Percentiles rank a stretch among this genome's conserved stretches.
phyloP scores from a whole-genome alignment of 1,140 invertebrate species.

The Pachyrhynchus sulphureomaculatus region DNA sequence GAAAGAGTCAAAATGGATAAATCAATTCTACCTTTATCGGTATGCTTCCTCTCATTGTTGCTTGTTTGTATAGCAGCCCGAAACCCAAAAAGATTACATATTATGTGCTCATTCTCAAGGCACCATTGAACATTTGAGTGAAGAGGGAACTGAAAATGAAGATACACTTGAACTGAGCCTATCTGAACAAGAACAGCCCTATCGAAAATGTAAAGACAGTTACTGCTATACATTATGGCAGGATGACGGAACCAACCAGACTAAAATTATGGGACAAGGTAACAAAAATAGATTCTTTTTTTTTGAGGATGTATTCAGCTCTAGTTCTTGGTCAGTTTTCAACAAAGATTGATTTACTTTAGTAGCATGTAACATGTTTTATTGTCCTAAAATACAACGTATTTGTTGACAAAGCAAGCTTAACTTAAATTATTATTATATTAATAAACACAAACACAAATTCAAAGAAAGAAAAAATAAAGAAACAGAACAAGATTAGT shows the following conservation, averaged over 20 bases:
- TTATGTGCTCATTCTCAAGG: slow-evolving; percentile 37
- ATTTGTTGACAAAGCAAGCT: too few species aligned
- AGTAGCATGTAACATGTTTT: too few species aligned
- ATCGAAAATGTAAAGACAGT: slow-evolving; percentile 33
- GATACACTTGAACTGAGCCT: slow-evolving; percentile 17
- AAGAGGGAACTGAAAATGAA: slow-evolving; percentile 36
- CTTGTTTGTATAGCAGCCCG: too few species aligned
- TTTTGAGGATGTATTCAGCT: background rate
- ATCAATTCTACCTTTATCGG: too few species aligned
- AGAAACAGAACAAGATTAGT: too few species aligned
- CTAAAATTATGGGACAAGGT: slow-evolving; percentile 49
- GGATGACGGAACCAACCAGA: slow-evolving; percentile 43
- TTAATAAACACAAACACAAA: too few species aligned
- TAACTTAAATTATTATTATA: too few species aligned
- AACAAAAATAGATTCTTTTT: slow-evolving; percentile 17
- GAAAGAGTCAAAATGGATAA: too few species aligned
- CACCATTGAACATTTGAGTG: slow-evolving; percentile 39
- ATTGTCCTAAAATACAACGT: too few species aligned
- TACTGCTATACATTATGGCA: slow-evolving; percentile 50
- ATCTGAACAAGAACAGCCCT: slow-evolving; percentile 5
- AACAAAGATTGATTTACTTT: background rate
- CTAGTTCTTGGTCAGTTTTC: background rate
- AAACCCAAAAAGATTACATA: background rate
- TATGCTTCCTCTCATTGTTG: too few species aligned
- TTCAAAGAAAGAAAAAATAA: too few species aligned